These are phyloP conservation scores for Pipistrellus pipistrellus DNA, from an alignment of 2,797 vertebrate genomes.

Conservation along the genomic window DNA sequence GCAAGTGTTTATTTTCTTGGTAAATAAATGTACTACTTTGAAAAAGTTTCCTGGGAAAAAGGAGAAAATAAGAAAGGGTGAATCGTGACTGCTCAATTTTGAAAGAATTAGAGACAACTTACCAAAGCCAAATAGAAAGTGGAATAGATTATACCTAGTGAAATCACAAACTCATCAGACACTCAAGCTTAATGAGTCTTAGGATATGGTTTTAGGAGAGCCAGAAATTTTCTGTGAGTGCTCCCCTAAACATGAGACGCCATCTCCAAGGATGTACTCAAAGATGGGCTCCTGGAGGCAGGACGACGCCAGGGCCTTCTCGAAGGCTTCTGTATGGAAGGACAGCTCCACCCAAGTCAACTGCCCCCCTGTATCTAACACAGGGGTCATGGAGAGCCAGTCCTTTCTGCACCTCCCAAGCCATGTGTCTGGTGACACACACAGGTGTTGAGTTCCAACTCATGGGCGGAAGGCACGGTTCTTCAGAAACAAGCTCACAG, in stretches of 20 bases:
- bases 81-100: constrained; percentile 13
- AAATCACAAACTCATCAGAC: not conserved
- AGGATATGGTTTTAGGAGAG: not conserved
- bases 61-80: not conserved
- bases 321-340: not conserved
- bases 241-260: not conserved
- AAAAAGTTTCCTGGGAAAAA: not conserved
- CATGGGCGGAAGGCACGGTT: not conserved
- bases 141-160: not conserved
- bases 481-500: not conserved
- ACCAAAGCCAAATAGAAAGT: constrained; percentile 44
- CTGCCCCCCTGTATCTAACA: not conserved
- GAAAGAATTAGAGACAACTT: constrained; percentile 8
- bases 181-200: not conserved
- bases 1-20: constrained; percentile 35
- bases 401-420: not conserved
- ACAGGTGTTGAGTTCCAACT: not conserved
- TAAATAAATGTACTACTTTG: constrained; percentile 33
- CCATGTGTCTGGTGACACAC: not conserved
- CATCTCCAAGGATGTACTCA: not conserved
- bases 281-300: not conserved
- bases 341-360: not conserved
- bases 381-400: not conserved
- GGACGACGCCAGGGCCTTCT: not conserved
- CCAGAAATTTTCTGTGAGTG: not conserved